These are phyloP conservation scores for Labrus mixtus DNA, from an alignment of 2,113 vertebrate genomes.

Conservation along the genomic window DNA sequence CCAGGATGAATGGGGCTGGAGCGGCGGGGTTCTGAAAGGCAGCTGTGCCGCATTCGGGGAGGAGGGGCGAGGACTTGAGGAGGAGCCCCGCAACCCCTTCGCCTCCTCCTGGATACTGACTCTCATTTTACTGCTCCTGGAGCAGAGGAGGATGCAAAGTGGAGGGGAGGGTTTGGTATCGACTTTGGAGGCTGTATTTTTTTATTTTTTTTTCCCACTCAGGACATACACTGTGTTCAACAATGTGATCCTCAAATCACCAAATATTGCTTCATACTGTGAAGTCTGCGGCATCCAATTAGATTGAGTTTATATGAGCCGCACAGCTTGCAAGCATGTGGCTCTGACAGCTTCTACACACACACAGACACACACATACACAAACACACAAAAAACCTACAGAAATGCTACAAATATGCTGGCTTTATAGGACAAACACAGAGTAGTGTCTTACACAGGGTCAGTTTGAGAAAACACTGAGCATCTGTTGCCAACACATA, in stretches of 20 bases:
- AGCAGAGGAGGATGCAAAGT: slow-evolving; percentile 53
- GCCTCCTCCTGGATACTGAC: slow-evolving; percentile 78
- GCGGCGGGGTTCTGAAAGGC: slow-evolving; percentile 93
- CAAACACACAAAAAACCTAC: background rate
- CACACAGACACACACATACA: background rate
- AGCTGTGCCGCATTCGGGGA: slow-evolving; percentile 92
- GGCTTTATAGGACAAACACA: background rate
- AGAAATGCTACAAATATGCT: background rate
- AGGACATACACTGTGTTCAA: slow-evolving; percentile 34
- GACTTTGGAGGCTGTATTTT: slow-evolving; percentile 63
- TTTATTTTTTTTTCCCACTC: no score
- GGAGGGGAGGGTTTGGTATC: slow-evolving; percentile 1
- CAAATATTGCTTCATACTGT: slow-evolving; percentile 49
- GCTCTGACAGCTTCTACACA: slow-evolving; percentile 87
- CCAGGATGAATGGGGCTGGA: slow-evolving; percentile 93
- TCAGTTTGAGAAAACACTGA: slow-evolving; percentile 4
- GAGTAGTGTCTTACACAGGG: slow-evolving; percentile 21
- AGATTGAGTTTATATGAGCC: slow-evolving; percentile 36
- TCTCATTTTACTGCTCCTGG: slow-evolving; percentile 72
- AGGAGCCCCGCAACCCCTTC: slow-evolving; percentile 62
- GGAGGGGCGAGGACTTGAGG: slow-evolving; percentile 90
- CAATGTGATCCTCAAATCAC: slow-evolving; percentile 47
- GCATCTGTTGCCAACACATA: background rate
- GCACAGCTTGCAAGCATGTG: slow-evolving; percentile 91
- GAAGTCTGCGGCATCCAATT: slow-evolving; percentile 44